phyloP scores from a whole-genome alignment of 2,888 invertebrate genomes.

The Parnassius orleans region DNA sequence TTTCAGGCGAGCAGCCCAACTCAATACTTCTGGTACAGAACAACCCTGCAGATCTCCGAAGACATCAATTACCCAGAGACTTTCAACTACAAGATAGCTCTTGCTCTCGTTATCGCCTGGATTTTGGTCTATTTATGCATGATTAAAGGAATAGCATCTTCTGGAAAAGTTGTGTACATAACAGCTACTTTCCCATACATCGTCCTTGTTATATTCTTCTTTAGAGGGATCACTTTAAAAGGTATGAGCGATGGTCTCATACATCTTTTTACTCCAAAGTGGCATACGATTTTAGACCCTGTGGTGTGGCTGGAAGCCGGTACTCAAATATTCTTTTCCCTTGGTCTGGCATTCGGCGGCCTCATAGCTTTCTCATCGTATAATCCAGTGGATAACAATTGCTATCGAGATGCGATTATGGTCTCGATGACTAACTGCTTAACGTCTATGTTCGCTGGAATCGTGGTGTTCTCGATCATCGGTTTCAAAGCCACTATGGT shows the following conservation, averaged over 20 bases:
- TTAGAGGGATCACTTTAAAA: conserved; percentile 93
- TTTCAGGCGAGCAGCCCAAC: conserved; percentile 92
- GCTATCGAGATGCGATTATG: conserved; percentile 95
- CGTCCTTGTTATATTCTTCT: conserved; percentile 97
- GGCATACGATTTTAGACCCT: conserved; percentile 89
- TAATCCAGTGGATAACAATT: conserved; percentile 98
- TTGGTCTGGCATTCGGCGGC: conserved; percentile 97
- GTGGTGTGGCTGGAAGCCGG: conserved; percentile 99
- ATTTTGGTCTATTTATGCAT: conserved; percentile 97
- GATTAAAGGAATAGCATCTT: conserved; percentile 98
- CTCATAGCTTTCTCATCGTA: conserved; percentile 98
- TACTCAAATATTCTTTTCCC: conserved; percentile 98
- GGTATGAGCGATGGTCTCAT: conserved; percentile 92
- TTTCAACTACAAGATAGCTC: conserved; percentile 95
- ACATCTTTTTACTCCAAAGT: conserved; percentile 95
- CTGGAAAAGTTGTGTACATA: conserved; percentile 97
- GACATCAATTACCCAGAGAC: conserved; percentile 92
- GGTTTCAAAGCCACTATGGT: conserved; percentile 94
- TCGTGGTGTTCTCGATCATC: conserved; percentile 97
- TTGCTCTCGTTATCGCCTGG: conserved; percentile 95
- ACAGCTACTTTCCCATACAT: conserved; percentile 98
- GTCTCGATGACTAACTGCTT: conserved; percentile 96
- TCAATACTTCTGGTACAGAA: conserved; percentile 97
- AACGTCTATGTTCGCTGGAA: conserved; percentile 98
- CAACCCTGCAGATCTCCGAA: conserved; percentile 93